Evolutionary conservation across 2,888 invertebrate species (phyloP).

Genomic region (Patella pellucida): DNA sequence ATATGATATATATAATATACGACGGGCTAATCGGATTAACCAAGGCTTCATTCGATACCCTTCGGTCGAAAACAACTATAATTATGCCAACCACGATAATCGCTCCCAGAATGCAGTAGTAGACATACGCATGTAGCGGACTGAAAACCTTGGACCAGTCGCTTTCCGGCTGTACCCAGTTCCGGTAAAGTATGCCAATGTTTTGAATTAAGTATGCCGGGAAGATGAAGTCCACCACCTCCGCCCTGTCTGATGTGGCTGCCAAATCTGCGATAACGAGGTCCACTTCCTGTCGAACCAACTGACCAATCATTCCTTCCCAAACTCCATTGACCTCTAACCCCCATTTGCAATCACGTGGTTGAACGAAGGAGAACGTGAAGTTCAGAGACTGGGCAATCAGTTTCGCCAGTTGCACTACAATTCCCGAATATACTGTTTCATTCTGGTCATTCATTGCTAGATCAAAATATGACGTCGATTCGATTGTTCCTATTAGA

Average conservation of each 20-base stretch:
- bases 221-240: not conserved
- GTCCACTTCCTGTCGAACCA: not conserved
- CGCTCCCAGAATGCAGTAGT: not conserved
- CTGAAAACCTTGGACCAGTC: not conserved
- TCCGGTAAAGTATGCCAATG: not conserved
- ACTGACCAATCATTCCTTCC: not conserved
- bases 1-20: not conserved
- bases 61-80: not conserved
- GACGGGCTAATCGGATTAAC: not conserved
- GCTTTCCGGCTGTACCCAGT: not conserved
- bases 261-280: not conserved
- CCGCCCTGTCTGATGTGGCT: not conserved
- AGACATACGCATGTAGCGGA: not conserved
- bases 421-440: not conserved
- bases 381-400: not conserved
- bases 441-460: not conserved
- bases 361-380: not conserved
- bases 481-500: not conserved
- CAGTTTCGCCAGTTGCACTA: not conserved
- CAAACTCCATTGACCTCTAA: not conserved
- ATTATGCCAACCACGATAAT: not conserved
- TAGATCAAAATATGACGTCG: not conserved
- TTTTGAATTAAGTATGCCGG: not conserved
- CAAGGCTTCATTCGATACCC: too few species aligned
- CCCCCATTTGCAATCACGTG: not conserved